A percentile compares a stretch with the other conserved stretches of the same genome.
phyloP scores from a whole-genome alignment of 2,113 vertebrate genomes.

The Microtus richardsoni region DNA sequence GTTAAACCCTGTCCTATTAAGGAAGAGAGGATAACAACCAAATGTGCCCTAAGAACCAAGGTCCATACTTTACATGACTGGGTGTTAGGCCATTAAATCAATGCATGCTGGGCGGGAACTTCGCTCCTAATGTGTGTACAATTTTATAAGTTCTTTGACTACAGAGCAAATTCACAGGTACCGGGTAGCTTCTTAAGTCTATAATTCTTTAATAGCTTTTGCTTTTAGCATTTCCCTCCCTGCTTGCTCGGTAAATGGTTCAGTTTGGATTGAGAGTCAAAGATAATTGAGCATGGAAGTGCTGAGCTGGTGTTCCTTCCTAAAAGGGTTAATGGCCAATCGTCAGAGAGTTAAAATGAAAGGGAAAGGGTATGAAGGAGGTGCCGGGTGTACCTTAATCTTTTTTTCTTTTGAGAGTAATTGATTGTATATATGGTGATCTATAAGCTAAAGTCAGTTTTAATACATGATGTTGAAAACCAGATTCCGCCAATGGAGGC shows the following conservation, averaged over 20 bases:
- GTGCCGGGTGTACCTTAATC: not conserved
- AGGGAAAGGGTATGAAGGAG: not conserved
- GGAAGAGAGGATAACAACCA: constrained; percentile 70
- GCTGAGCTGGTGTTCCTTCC: constrained; percentile 39
- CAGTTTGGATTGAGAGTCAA: constrained; percentile 66
- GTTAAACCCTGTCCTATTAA: constrained; percentile 74
- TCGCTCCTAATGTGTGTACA: constrained; percentile 68
- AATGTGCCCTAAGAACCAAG: constrained; percentile 67
- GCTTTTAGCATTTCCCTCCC: constrained; percentile 68
- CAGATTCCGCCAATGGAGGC: not conserved
- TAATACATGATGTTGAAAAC: not conserved
- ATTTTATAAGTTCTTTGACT: constrained; percentile 71
- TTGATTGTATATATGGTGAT: not conserved
- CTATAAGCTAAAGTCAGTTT: constrained; percentile 46
- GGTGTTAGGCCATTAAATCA: constrained; percentile 67
- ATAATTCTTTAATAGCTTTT: constrained; percentile 83
- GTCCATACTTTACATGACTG: constrained; percentile 64
- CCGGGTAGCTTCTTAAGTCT: constrained; percentile 72
- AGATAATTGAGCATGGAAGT: constrained; percentile 68
- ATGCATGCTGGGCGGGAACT: constrained; percentile 77
- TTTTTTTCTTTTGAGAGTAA: constrained; percentile 21
- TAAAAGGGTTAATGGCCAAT: constrained; percentile 67
- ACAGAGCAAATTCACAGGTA: constrained; percentile 72
- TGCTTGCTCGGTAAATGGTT: constrained; percentile 68
- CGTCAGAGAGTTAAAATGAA: constrained; percentile 46